Base-by-base conservation (phyloP, 2,113 vertebrate species). In the Anarhynchus alexandrinus region DNA sequence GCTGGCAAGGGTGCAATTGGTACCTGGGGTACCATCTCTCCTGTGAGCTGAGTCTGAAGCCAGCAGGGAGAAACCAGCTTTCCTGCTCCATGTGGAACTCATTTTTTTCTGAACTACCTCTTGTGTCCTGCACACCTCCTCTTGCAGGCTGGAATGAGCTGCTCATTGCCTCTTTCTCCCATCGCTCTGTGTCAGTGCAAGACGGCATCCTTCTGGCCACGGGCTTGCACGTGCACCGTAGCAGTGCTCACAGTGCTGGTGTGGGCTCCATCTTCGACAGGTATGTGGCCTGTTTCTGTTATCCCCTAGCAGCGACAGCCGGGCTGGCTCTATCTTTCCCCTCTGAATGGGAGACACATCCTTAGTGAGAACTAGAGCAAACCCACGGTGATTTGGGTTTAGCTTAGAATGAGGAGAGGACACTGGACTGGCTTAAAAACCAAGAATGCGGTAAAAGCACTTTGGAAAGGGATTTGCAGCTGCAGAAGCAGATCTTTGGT, bases 211-310 rank as follows among this genome's bases (percentile, higher is more conserved):
- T 99, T 23, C 96, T 99, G 96, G 99, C 99, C 90, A 99, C 99
- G 0, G 99, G 99, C 18, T 98, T 99, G 55, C 99, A 99, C 0
- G 99, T 99, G 34, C 99, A 99, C 93, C 98, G 99, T 71, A 99
- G 98, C 97, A 99, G 99, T 1, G 99, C 99, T 58, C 99, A 99
- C 97, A 99, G 99, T 4, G 99, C 99, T 1, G 99, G 99, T 0
- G 99, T 99, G 26, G 99, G 99, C 80, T 99, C 99, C 96, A 99
- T 99, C 94, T 99, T 99, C 11, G 99, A 99, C 97, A 99, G 99
- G 99, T 99, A 79, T 1, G 19, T 69, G 64, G 30, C n/a, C 74
- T 10, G 59, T 14, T 36, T 47, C 64, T 91, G 14, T 17, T 73
- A 59, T 6, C 27, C 38, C 38, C 54, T 34, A 29, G 9, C 65